phyloP scores from a whole-genome alignment of 2,113 vertebrate genomes.

The Chascanopsetta lugubris region DNA sequence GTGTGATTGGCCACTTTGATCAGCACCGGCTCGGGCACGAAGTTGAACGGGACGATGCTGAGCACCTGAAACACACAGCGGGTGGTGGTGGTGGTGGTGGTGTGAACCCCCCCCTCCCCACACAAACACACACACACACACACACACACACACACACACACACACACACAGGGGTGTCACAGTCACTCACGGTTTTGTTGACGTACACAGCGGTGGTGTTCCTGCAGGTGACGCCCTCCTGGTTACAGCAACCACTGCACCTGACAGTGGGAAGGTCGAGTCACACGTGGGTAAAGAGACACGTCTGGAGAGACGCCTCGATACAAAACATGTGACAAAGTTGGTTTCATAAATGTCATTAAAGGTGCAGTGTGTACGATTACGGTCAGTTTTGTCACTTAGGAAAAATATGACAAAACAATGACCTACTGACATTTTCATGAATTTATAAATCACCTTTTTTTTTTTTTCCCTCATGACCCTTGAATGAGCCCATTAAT shows the following conservation, averaged over 20 bases:
- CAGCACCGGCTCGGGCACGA: conserved; percentile 89
- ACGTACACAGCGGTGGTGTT: conserved; percentile 90
- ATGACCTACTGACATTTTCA: no score
- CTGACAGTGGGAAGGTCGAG: conserved; percentile 69
- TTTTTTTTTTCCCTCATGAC: no score
- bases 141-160: background rate
- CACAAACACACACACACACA: background rate
- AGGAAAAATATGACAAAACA: no score
- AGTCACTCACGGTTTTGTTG: conserved; percentile 90
- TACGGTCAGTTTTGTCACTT: no score
- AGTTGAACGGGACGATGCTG: conserved; percentile 90
- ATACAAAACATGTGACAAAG: background rate
- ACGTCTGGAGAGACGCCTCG: background rate
- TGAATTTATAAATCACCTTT: no score
- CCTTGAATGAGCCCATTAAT: no score
- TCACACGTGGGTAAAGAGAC: conserved; percentile 3
- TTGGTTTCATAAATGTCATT: no score
- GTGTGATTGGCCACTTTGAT: conserved; percentile 96
- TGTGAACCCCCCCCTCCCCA: no score
- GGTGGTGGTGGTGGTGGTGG: no score
- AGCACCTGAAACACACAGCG: conserved; percentile 84
- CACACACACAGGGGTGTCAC: background rate
- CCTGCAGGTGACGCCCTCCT: conserved; percentile 88
- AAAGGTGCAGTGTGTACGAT: no score
- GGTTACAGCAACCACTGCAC: conserved; percentile 96